Evolutionary conservation across 2,888 invertebrate species (phyloP).

Genomic region (Erannis defoliaria): DNA sequence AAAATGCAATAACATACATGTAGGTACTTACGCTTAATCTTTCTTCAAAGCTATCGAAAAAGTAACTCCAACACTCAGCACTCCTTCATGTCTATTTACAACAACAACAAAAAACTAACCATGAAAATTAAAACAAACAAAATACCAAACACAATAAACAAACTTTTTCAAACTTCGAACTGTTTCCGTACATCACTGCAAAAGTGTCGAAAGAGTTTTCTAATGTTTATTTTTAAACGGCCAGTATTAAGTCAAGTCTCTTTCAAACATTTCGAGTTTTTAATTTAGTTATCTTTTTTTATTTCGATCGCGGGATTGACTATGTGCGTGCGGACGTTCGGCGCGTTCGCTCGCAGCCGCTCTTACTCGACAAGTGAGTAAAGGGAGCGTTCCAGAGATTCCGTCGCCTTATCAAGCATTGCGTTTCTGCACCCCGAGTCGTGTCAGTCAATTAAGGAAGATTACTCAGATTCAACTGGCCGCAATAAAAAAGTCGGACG

Average conservation of each 20-base stretch:
- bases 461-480: conserved; percentile 60
- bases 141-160: conserved; percentile 30
- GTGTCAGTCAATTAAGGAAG: conserved; percentile 64
- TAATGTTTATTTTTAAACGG: conserved; percentile 42
- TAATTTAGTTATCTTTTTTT: conserved; percentile 47
- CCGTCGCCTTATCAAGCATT: conserved; percentile 54
- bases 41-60: conserved; percentile 4
- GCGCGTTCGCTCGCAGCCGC: conserved; percentile 64
- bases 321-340: conserved; percentile 47
- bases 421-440: conserved; percentile 59
- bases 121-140: conserved; percentile 32
- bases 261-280: conserved; percentile 59
- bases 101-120: conserved; percentile 7
- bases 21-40: background rate
- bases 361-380: conserved; percentile 67
- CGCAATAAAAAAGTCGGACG: conserved; percentile 47
- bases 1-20: background rate
- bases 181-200: conserved; percentile 38
- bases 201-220: conserved; percentile 41
- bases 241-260: conserved; percentile 59
- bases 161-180: conserved; percentile 39
- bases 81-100: conserved; percentile 2
- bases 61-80: background rate
- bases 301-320: conserved; percentile 45
- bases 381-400: conserved; percentile 60